These are phyloP conservation scores for Oreochromis mossambicus DNA, from an alignment of 2,797 vertebrate genomes.

Conservation along the genomic window DNA sequence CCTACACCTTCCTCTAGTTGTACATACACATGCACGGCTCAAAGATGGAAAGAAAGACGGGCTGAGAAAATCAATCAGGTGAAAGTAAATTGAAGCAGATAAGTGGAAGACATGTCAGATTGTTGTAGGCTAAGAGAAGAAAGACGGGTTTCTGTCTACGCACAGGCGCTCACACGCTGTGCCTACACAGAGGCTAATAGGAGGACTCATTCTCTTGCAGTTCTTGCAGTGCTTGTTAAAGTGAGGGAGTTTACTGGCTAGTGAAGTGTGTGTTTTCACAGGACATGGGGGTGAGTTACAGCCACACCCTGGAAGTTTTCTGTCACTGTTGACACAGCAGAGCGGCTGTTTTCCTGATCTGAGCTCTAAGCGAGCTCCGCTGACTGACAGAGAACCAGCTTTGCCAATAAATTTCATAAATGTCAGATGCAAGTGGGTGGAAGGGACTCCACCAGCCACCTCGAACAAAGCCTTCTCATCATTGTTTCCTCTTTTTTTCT, in stretches of 20 bases:
- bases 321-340: conserved; percentile 66
- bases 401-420: conserved; percentile 26
- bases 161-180: background rate
- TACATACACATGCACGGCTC: conserved; percentile 46
- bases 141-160: background rate
- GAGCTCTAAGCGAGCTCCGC: conserved; percentile 26
- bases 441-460: conserved; percentile 15
- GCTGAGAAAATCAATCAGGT: conserved; percentile 48
- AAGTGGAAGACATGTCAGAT: conserved; percentile 22
- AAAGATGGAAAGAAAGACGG: conserved; percentile 30
- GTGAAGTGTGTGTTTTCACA: background rate
- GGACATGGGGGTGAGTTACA: conserved; percentile 39
- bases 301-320: conserved; percentile 67
- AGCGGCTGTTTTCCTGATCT: conserved; percentile 60
- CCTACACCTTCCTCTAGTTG: conserved; percentile 46
- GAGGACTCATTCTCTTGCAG: background rate
- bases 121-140: conserved; percentile 1
- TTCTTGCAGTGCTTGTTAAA: conserved; percentile 8
- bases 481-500: background rate
- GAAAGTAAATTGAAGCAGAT: conserved; percentile 45
- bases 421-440: conserved; percentile 20
- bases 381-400: conserved; percentile 51
- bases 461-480: background rate
- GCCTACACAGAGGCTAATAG: conserved; percentile 5
- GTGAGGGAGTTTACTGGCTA: conserved; percentile 19